Evolutionary conservation across 2,797 vertebrate species (phyloP).

Genomic region (Smutsia gigantea): DNA sequence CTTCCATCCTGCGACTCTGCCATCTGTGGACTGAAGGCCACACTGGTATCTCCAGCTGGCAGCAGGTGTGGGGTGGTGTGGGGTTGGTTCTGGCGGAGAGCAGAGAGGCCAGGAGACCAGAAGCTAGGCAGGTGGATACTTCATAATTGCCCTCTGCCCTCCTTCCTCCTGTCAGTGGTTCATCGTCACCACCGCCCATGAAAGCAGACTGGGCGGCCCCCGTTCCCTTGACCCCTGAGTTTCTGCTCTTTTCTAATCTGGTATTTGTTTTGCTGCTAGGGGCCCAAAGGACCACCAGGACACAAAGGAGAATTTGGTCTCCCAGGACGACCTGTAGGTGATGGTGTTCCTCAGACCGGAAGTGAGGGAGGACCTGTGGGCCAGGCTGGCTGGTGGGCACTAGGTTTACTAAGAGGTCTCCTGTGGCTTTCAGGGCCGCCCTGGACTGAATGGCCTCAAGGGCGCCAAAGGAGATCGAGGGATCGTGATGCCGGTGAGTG

Average conservation of each 20-base stretch:
- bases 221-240: not conserved
- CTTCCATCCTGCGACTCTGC: not conserved
- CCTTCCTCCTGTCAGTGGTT: not conserved
- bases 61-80: accelerated
- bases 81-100: not conserved
- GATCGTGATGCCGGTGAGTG: slow-evolving; percentile 87
- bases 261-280: slow-evolving; percentile 86
- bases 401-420: slow-evolving; percentile 45
- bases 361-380: not conserved
- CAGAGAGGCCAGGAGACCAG: not conserved
- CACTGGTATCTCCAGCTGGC: not conserved
- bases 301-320: slow-evolving; percentile 95
- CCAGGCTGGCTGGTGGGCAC: not conserved
- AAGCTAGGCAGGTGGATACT: not conserved
- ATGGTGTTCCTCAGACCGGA: not conserved
- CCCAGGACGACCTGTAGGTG: slow-evolving; percentile 94
- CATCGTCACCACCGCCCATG: not conserved
- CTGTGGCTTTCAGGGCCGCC: slow-evolving; percentile 90
- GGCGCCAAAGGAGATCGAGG: slow-evolving; percentile 92
- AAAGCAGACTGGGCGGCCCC: too few relatives aligned
- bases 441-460: slow-evolving; percentile 91
- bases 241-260: slow-evolving; percentile 31
- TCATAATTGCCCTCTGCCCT: too few relatives aligned
- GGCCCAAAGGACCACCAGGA: slow-evolving; percentile 92
- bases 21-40: not conserved